These are phyloP conservation scores for Trachelus iudaicus DNA, from an alignment of 2,888 invertebrate species.

Conservation along the genomic window DNA sequence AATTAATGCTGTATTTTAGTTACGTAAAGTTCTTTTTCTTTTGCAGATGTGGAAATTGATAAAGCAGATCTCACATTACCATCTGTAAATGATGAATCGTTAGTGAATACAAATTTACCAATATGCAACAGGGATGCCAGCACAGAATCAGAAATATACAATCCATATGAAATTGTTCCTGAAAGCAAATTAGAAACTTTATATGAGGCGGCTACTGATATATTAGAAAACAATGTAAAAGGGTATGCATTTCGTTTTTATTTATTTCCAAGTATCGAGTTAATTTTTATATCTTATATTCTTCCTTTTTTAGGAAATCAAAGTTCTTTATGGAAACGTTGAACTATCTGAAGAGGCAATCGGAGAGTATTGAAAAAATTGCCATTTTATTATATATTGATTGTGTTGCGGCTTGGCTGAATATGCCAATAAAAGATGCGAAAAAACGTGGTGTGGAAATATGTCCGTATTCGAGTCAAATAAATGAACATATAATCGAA, in stretches of 20 bases:
- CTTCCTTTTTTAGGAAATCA: constrained; percentile 33
- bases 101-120: constrained; percentile 38
- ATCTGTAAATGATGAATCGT: constrained; percentile 30
- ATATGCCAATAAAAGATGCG: constrained; percentile 41
- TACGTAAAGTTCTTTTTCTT: constrained; percentile 4
- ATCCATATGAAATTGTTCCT: constrained; percentile 57
- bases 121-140: constrained; percentile 54
- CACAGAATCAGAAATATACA: constrained; percentile 52
- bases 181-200: constrained; percentile 47
- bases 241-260: constrained; percentile 33
- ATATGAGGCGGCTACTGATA: constrained; percentile 35
- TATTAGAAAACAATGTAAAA: constrained; percentile 33
- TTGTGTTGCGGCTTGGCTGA: constrained; percentile 48
- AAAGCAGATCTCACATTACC: constrained; percentile 31
- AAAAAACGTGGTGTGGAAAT: constrained; percentile 39
- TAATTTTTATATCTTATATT: constrained; percentile 11
- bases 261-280: background rate
- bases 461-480: constrained; percentile 41
- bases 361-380: constrained; percentile 39
- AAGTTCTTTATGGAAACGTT: constrained; percentile 42
- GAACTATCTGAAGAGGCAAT: constrained; percentile 26
- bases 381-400: constrained; percentile 53
- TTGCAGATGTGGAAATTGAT: constrained; percentile 43
- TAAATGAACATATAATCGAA: constrained; percentile 44
- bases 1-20: background rate